Base-by-base conservation (phyloP, 2,888 invertebrate genomes). In the Ditula angustiorana region DNA sequence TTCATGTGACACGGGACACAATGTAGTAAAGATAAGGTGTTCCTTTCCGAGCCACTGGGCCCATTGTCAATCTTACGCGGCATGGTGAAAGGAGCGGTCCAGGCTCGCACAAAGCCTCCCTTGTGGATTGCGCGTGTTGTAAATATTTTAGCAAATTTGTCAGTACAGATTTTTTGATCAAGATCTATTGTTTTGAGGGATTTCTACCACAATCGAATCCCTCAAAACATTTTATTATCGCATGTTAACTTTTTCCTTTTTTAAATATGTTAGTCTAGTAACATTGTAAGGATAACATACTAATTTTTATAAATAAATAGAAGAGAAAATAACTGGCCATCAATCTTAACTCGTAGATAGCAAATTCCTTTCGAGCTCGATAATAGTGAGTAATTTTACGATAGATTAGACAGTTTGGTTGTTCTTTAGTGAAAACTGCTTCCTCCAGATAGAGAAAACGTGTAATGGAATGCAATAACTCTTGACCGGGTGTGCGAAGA, bases 391-490 rank as follows among this genome's bases (percentile, higher is more conserved):
- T 64, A 64, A 59, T 59, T 59, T 64, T 59, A 64, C 64, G 59
- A 87, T 86, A 90, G 90, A 89, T 90, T 90, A 88, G 87, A 88
- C 85, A 85, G 83, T 85, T 88, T 88, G 88, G 90, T 90, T 88
- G 86, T 86, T 85, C 85, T 86, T 88, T 86, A 85, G 91, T 86
- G 90, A 86, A 91, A 92, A 92, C 90, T 87, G 92, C 91, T 92
- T 91, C 89, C 90, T 90, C 87, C 88, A 91, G 90, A 92, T 92
- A 92, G 90, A 92, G 91, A 82, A 90, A 91, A 87, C 90, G 89
- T 89, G 89, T 92, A 92, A 92, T 92, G 90, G 92, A 92, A 92
- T 92, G 92, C 92, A 90, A 92, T 92, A 92, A 92, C 91, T 92
- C 92, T 91, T 92, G 92, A 91, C 91, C 92, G 92, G 92, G 90